phyloP scores from a whole-genome alignment of 2,797 vertebrate species.

The Semotilus atromaculatus region DNA sequence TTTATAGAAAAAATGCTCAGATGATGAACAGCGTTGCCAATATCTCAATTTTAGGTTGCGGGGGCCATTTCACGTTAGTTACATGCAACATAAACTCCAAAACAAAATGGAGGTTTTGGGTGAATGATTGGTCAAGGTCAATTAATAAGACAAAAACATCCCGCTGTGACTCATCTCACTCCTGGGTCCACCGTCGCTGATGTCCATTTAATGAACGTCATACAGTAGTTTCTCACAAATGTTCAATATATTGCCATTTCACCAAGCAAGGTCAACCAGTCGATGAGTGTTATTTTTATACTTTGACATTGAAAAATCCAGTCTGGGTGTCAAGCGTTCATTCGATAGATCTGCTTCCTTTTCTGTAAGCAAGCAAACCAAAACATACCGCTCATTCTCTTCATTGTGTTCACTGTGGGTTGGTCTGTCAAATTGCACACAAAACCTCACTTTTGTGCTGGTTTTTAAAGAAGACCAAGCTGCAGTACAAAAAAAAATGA shows the following conservation, averaged over 20 bases:
- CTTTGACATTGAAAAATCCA: slow-evolving; percentile 44
- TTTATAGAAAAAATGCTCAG: slow-evolving; percentile 62
- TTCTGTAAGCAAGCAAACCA: slow-evolving; percentile 21
- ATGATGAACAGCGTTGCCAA: slow-evolving; percentile 59
- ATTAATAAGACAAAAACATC: slow-evolving; percentile 69
- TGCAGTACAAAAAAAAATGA: not conserved
- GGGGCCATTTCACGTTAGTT: slow-evolving; percentile 65
- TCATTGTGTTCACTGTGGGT: slow-evolving; percentile 38
- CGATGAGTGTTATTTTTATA: slow-evolving; percentile 59
- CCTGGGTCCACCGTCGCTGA: slow-evolving; percentile 19
- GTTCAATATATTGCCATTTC: slow-evolving; percentile 76
- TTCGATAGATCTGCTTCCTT: slow-evolving; percentile 44
- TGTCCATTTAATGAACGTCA: slow-evolving; percentile 45
- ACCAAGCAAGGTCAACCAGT: slow-evolving; percentile 75
- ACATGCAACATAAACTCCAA: slow-evolving; percentile 69
- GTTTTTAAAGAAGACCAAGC: slow-evolving; percentile 35
- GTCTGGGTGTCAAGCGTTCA: slow-evolving; percentile 42
- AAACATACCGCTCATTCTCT: slow-evolving; percentile 15
- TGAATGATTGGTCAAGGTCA: slow-evolving; percentile 81
- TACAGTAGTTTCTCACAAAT: slow-evolving; percentile 62
- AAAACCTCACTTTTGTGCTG: slow-evolving; percentile 30
- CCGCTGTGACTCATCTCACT: slow-evolving; percentile 35
- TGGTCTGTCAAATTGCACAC: slow-evolving; percentile 21
- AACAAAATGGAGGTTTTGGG: slow-evolving; percentile 74
- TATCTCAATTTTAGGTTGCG: slow-evolving; percentile 62